Evolutionary conservation across 2,113 vertebrate species (phyloP), one percentile per base, ranked within the genome.

Genomic region (Prietella phreatophila): DNA sequence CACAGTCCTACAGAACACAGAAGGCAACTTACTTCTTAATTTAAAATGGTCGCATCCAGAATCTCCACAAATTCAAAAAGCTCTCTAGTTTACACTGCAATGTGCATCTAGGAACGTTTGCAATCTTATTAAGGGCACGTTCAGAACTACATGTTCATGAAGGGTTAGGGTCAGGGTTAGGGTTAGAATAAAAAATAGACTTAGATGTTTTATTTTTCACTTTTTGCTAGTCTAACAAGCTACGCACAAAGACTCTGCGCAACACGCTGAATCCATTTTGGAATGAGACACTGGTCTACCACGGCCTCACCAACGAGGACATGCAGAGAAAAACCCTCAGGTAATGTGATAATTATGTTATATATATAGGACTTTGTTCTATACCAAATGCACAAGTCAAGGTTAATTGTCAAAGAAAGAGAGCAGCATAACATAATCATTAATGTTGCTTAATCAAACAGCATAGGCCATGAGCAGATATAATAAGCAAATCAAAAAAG

Each of bases 281-380:
- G 98, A 99, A 97, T 0, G 98, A 99, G 94, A 97, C 95, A 0
- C 95, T 99, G 55, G 96, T 97, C 75, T 99, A 99, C 84, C 98
- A 99, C 0, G 98, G 98, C 90, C 96, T 99, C 92, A 98, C 97
- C 0, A 97, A 98, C 0, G 98, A 99, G 73, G 98, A 99, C 94
- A 97, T 99, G 97, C 97, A 98, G 91, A 96, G 97, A 81, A 99
- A 99, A 93, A 99, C 97, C 2, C 97, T 99, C 90, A 97, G 98
- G 98, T 95, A 89, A 67, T 33, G 0, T 78, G 39, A 50, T 73
- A 76, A 85, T 85, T 85, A 20, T 30, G 22, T 79, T 82, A 50
- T 85, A 73, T 85, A 73, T 65, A 30, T 65, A 73, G n/a, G 63
- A 53, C 61, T 86, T 80, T 80, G 55, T 86, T 79, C 85, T 79